A percentile compares a stretch with the other conserved stretches of the same genome.
Conservation (phyloP, 2,797 vertebrate species). For the Pantherophis alleghaniensis region DNA sequence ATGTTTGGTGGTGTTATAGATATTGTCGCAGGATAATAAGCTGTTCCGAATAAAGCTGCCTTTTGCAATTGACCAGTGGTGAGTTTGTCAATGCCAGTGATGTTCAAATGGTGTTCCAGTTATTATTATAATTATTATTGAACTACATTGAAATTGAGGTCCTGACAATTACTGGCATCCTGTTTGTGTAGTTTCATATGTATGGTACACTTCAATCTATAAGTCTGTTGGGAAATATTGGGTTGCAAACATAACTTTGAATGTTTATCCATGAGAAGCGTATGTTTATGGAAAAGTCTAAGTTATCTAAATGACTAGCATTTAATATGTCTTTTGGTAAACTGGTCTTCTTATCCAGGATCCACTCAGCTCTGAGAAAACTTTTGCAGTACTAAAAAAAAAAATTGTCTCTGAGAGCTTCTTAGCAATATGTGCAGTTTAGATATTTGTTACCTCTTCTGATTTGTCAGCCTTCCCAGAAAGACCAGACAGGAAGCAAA, state of each 20-base stretch:
- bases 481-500: not conserved
- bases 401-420: not conserved
- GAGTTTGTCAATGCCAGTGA: not conserved
- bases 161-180: not conserved
- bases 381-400: not conserved
- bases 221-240: not conserved
- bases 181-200: not conserved
- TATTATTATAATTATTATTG: too few species aligned
- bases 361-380: not conserved
- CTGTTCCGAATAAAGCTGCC: not conserved
- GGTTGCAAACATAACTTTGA: not conserved
- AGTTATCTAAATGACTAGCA: not conserved
- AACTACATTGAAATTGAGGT: not conserved
- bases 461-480: not conserved
- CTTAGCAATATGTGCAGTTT: not conserved
- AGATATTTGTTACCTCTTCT: not conserved
- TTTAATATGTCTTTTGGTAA: not conserved
- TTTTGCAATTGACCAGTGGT: not conserved
- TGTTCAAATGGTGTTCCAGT: not conserved
- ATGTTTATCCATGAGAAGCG: not conserved
- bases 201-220: not conserved
- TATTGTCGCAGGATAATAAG: not conserved
- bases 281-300: not conserved
- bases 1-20: not conserved
- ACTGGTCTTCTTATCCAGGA: not conserved